A percentile compares a stretch with the other conserved stretches of the same genome.
Evolutionary conservation across 2,888 invertebrate genomes (phyloP).

Genomic region (Catotricha subobsoleta): DNA sequence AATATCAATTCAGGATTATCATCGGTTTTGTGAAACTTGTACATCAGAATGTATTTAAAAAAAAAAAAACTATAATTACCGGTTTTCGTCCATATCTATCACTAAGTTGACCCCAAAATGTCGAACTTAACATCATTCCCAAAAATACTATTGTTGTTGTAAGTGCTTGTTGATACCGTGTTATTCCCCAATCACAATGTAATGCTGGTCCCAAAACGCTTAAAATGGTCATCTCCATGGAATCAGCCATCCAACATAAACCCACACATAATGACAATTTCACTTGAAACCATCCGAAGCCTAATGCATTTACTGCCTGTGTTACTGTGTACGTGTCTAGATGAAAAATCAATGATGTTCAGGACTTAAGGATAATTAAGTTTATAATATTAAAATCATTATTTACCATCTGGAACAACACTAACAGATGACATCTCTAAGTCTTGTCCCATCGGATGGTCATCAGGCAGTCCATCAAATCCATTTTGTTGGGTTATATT

Average conservation of each 20-base stretch:
- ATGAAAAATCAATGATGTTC: not conserved
- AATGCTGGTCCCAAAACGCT: conserved; percentile 85
- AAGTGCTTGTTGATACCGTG: conserved; percentile 73
- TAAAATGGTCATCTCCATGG: conserved; percentile 96
- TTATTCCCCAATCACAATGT: conserved; percentile 85
- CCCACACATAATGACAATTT: conserved; percentile 71
- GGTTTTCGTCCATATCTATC: conserved; percentile 82
- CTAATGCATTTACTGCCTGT: conserved; percentile 70
- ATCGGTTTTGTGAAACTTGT: conserved; percentile 7
- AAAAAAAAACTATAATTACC: conserved; percentile 31
- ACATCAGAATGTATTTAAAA: not conserved
- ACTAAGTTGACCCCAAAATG: conserved; percentile 90
- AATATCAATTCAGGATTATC: not conserved
- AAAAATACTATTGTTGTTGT: conserved; percentile 87
- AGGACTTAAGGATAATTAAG: not conserved
- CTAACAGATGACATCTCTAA: conserved; percentile 48
- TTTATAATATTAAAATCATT: not conserved
- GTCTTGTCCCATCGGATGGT: conserved; percentile 24
- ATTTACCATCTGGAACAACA: conserved; percentile 45
- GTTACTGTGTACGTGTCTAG: conserved; percentile 72
- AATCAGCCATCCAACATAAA: conserved; percentile 91
- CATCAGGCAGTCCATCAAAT: not conserved
- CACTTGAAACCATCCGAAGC: conserved; percentile 81
- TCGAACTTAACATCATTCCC: conserved; percentile 94
- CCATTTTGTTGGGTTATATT: not conserved